A percentile compares a stretch with the other conserved stretches of the same genome.
Evolutionary conservation across 1,140 invertebrate species (phyloP).

Genomic region (Caenorhabditis latens): DNA sequence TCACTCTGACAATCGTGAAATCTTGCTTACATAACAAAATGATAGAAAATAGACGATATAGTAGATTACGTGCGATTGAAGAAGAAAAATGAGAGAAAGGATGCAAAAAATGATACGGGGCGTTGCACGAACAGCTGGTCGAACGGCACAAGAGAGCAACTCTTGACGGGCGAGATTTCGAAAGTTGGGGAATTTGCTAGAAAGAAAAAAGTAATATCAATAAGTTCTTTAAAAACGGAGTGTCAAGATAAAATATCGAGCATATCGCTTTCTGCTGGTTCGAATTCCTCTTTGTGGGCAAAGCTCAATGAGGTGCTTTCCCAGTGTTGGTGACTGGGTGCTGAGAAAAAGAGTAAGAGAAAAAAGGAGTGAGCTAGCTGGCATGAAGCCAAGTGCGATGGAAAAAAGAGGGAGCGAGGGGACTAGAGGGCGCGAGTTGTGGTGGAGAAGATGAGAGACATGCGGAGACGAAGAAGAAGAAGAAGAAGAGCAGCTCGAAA

Average conservation of each 20-base stretch:
- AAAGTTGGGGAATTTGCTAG: not conserved
- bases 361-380: conserved; percentile 1
- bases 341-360: conserved; percentile 2
- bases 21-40: not conserved
- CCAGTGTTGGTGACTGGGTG: not conserved
- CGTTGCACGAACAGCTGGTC: conserved; percentile 38
- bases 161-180: not conserved
- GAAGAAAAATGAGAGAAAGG: not conserved
- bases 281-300: not conserved
- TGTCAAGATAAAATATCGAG: not conserved
- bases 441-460: not conserved
- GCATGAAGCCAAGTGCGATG: conserved; percentile 50
- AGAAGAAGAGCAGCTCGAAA: not conserved
- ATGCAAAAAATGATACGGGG: conserved; percentile 25
- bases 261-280: not conserved
- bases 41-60: not conserved
- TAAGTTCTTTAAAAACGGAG: not conserved
- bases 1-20: no score
- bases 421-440: conserved; percentile 28
- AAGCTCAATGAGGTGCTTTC: conserved; percentile 42
- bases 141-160: conserved; percentile 25
- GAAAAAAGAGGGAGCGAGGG: conserved; percentile 31
- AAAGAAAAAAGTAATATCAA: not conserved
- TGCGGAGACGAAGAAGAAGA: not conserved
- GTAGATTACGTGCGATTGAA: conserved; percentile 36